Conservation (phyloP, 1,140 invertebrate species). For the Anastrepha ludens region DNA sequence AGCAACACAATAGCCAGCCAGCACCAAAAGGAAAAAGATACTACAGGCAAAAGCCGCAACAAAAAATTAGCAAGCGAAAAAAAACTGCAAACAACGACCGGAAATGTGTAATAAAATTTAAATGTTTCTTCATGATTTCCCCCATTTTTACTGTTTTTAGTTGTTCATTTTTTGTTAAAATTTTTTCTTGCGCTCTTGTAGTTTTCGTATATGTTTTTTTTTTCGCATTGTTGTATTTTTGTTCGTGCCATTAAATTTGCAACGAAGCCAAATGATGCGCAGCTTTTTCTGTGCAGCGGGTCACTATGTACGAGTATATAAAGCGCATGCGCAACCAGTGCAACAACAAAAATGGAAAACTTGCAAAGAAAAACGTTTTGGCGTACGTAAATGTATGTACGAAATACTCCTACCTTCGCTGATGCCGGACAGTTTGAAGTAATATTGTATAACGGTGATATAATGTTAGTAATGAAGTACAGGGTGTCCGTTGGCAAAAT, state of each 20-base stretch:
- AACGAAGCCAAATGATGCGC: constrained; percentile 19
- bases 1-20: constrained; percentile 33
- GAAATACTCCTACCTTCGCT: background rate
- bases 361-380: background rate
- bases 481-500: too few species aligned
- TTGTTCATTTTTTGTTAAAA: constrained; percentile 11
- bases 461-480: too few species aligned
- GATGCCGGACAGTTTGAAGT: background rate
- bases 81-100: constrained; percentile 62
- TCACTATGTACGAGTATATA: background rate
- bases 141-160: constrained; percentile 44
- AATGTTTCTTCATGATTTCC: constrained; percentile 61
- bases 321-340: constrained; percentile 34
- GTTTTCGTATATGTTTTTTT: background rate
- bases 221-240: background rate
- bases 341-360: background rate
- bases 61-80: constrained; percentile 44
- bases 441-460: too few species aligned
- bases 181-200: background rate
- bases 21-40: background rate
- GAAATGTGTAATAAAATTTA: constrained; percentile 72
- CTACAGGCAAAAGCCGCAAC: constrained; percentile 21
- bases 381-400: background rate
- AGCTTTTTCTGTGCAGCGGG: constrained; percentile 7
- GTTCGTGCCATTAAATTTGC: constrained; percentile 16